Conservation (phyloP, 1,140 invertebrate genomes). For the Bemisia tabaci region DNA sequence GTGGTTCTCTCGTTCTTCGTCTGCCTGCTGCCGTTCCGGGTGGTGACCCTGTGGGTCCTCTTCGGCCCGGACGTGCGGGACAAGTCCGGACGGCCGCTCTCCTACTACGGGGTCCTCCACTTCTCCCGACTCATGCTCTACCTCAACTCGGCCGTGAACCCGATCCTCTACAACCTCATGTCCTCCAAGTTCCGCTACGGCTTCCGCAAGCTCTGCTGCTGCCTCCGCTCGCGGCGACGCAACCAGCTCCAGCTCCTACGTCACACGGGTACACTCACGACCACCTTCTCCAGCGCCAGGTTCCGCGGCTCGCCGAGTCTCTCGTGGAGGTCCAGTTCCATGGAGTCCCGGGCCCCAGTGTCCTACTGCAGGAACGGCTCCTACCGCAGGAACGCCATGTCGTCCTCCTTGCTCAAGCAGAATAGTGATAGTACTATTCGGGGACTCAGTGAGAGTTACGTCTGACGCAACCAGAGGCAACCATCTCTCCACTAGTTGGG, state of each 20-base stretch:
- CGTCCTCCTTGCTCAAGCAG: background rate
- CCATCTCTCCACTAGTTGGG: no score
- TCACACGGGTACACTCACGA: background rate
- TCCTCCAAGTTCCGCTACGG: constrained; percentile 81
- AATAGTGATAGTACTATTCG: background rate
- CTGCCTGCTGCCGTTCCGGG: constrained; percentile 72
- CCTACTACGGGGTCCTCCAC: constrained; percentile 71
- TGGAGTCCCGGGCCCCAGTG: background rate
- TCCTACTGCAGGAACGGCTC: background rate
- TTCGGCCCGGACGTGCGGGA: constrained; percentile 50
- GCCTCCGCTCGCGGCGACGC: constrained; percentile 22
- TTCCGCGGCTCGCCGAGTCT: background rate
- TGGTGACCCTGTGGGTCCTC: constrained; percentile 73
- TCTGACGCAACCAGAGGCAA: no score
- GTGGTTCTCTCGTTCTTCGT: constrained; percentile 85
- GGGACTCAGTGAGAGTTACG: background rate
- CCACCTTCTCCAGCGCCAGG: background rate
- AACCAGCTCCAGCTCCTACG: constrained; percentile 8
- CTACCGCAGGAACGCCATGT: background rate
- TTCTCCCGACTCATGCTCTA: constrained; percentile 76
- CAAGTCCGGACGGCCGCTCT: constrained; percentile 37
- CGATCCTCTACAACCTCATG: constrained; percentile 79
- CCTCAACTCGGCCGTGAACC: constrained; percentile 79
- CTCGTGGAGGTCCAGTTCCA: background rate
- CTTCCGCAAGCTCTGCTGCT: constrained; percentile 46